A percentile compares a stretch with the other conserved stretches of the same genome.
These are phyloP conservation scores for Onychomys torridus DNA, from an alignment of 2,797 vertebrate species.

Conservation along the genomic window DNA sequence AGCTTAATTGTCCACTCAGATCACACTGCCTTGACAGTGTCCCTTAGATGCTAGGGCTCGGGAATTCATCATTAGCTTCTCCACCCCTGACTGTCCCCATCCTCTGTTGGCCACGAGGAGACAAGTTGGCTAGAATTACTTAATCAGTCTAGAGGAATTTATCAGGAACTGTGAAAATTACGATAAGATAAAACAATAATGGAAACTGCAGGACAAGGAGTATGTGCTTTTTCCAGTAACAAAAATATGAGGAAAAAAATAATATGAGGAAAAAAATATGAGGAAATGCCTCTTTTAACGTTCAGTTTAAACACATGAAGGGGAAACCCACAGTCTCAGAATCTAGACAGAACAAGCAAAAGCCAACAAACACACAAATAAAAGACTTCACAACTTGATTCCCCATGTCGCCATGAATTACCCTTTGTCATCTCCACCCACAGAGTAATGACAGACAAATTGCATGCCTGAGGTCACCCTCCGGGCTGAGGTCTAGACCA, in stretches of 20 bases:
- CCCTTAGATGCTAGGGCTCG: background rate
- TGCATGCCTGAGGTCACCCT: conserved; percentile 73
- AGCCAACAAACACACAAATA: conserved; percentile 7
- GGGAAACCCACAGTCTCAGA: conserved; percentile 51
- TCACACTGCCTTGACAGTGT: background rate
- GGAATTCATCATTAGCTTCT: background rate
- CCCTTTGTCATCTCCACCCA: conserved; percentile 71
- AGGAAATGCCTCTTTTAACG: conserved; percentile 61
- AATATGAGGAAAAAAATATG: conserved; percentile 67
- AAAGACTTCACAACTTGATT: conserved; percentile 30
- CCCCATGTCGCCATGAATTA: conserved; percentile 69
- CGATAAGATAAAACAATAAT: conserved; percentile 69
- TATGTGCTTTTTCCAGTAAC: conserved; percentile 65
- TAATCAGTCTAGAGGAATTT: conserved; percentile 75
- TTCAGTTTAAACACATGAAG: conserved; percentile 21
- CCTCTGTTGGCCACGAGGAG: conserved; percentile 63
- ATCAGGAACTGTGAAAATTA: conserved; percentile 76
- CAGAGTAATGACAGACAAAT: conserved; percentile 82
- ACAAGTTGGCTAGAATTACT: conserved; percentile 62
- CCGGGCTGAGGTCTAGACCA: conserved; percentile 59
- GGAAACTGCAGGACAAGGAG: conserved; percentile 44
- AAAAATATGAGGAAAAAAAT: conserved; percentile 70
- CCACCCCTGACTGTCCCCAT: conserved; percentile 49
- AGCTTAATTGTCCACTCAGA: background rate
- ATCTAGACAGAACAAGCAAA: conserved; percentile 71